Percentiles rank a stretch among this genome's conserved stretches.
These are phyloP conservation scores for Bugula neritina DNA, from an alignment of 2,888 invertebrate genomes.

Conservation along the genomic window DNA sequence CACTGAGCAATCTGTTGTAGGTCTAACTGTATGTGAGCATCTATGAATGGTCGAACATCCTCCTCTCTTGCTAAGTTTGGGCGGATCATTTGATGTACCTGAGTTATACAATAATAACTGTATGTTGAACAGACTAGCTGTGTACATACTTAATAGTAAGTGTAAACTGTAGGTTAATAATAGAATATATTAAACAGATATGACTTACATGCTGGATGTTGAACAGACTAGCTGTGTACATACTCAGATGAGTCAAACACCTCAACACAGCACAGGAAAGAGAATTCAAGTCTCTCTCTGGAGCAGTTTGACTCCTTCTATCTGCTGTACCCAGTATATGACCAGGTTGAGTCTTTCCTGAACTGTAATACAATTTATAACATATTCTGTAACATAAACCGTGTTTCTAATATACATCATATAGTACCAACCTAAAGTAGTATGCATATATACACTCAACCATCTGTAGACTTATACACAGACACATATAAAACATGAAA, in stretches of 20 bases:
- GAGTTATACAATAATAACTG: too few relatives aligned
- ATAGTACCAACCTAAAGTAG: too few relatives aligned
- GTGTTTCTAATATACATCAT: too few relatives aligned
- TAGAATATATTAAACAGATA: too few relatives aligned
- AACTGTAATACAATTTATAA: constrained; percentile 26
- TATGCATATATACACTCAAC: too few relatives aligned
- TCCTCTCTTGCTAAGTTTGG: neutral
- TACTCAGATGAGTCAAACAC: constrained; percentile 38
- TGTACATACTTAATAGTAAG: constrained; percentile 39
- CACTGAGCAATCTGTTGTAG: constrained; percentile 5
- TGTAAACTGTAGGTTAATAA: too few relatives aligned
- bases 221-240: constrained; percentile 35
- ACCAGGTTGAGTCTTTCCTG: constrained; percentile 31
- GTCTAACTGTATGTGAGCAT: constrained; percentile 3
- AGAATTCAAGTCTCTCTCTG: constrained; percentile 37
- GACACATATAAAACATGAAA: too few relatives aligned
- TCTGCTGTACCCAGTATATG: constrained; percentile 39
- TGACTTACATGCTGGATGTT: neutral
- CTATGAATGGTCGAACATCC: neutral
- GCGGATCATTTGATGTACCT: neutral
- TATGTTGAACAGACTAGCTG: constrained; percentile 32
- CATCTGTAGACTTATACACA: too few relatives aligned
- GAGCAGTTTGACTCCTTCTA: constrained; percentile 31
- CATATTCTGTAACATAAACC: too few relatives aligned
- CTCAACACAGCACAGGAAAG: constrained; percentile 35